phyloP scores from a whole-genome alignment of 2,797 vertebrate species.

The Gymnodraco acuticeps region DNA sequence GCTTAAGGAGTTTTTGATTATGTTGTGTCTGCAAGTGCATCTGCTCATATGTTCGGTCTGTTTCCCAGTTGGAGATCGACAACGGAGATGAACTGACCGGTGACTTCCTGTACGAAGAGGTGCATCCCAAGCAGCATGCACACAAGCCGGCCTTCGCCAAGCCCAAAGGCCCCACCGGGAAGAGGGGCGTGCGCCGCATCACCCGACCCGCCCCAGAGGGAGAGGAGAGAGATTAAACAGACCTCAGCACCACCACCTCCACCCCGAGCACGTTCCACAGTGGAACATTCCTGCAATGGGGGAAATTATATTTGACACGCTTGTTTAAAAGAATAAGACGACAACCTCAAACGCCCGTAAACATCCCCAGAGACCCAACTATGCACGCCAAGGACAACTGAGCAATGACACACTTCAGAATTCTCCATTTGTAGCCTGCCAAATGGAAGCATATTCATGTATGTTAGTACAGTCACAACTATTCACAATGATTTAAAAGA shows the following conservation, averaged over 20 bases:
- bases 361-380: conserved; percentile 79
- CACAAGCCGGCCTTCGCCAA: conserved; percentile 97
- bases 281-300: conserved; percentile 76
- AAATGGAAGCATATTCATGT: conserved; percentile 73
- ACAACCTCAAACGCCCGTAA: conserved; percentile 64
- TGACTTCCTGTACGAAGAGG: conserved; percentile 97
- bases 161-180: conserved; percentile 94
- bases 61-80: conserved; percentile 93
- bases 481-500: conserved; percentile 39
- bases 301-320: conserved; percentile 59
- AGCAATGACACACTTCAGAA: conserved; percentile 74
- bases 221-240: conserved; percentile 89
- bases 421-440: conserved; percentile 80
- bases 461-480: conserved; percentile 60
- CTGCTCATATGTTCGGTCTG: not conserved
- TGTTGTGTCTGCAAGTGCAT: not conserved
- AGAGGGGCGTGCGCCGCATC: conserved; percentile 93
- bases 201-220: conserved; percentile 91
- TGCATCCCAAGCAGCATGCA: conserved; percentile 97
- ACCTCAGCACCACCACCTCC: conserved; percentile 65
- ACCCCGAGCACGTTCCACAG: conserved; percentile 65
- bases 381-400: conserved; percentile 85
- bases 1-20: not conserved
- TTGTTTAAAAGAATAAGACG: conserved; percentile 64
- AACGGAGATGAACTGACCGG: conserved; percentile 93